Base-by-base conservation (phyloP, 2,797 vertebrate species). In the Melanotaenia parkinsoni region DNA sequence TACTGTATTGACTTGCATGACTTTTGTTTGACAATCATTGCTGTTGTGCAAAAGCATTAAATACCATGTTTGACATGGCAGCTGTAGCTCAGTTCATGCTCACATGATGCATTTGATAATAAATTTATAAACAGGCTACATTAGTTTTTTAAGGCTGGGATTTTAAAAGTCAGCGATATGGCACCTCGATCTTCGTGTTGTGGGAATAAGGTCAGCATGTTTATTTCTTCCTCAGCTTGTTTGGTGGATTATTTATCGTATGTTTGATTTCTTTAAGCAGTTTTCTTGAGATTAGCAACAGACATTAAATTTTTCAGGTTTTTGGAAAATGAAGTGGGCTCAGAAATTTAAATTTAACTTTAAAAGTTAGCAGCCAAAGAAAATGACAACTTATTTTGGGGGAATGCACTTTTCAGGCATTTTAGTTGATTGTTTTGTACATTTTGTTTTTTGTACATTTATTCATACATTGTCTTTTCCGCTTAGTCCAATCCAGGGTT, bases 181-280 rank as follows among this genome's bases (percentile, higher is more conserved):
- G 91, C 91, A 92, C 89, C 73, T 88, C 26, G 35, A 50, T 75
- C 35, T 30, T 59, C 32, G 67, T 60, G 51, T 45, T 77, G 24
- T 85, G 60, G 24, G 84, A 50, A 69, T 66, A 18, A 74, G 38
- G 58, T 72, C 38, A 59, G 0, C 26, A 1, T 72, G 51, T 75
- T 54, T 32, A 14, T 50, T 32, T 53, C 65, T 64, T 32, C 14
- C 38, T 57, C 45, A 56, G 60, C 32, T 0, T 68, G 12, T 73
- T 37, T 72, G 28, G 45, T 64, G 22, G 20, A 60, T 66, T 53
- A n/a, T 12, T 11, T 2, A 2, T 58, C 38, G 37, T 18, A 51
- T 50, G 30, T 61, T 65, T 73, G 26, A 40, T 57, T 56, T 61
- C 26, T 69, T 3, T 38, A 72, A 79, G 74, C 38, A 20, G 9